Conservation (phyloP, 2,113 vertebrate species). For the Corythaeola cristata region DNA sequence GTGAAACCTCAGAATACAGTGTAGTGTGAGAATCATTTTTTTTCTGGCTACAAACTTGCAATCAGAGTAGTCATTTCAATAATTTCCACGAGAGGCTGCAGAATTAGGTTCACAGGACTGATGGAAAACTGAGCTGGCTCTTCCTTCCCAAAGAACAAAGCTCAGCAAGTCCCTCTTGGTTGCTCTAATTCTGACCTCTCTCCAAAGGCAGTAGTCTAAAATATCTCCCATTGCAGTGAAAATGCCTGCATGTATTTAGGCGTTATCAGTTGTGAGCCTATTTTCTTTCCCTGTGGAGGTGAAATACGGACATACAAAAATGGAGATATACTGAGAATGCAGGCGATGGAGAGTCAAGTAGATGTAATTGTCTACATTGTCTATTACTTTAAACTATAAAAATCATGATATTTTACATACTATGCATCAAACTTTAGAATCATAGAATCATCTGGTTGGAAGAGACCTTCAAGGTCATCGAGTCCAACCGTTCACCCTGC, state of each 20-base stretch:
- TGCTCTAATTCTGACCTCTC: constrained; percentile 48
- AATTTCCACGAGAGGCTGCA: constrained; percentile 26
- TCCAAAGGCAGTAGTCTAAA: constrained; percentile 26
- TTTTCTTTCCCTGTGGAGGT: neutral
- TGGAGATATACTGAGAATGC: neutral
- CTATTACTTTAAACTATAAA: neutral
- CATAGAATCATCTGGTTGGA: too few species aligned
- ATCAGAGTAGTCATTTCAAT: constrained; percentile 17
- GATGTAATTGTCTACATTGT: neutral
- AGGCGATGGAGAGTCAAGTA: neutral
- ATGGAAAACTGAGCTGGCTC: neutral
- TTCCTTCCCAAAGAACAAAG: constrained; percentile 41
- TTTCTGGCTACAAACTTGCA: constrained; percentile 41
- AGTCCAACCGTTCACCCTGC: too few species aligned
- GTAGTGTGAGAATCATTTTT: neutral
- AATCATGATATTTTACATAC: neutral
- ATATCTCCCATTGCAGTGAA: neutral
- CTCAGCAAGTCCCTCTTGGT: constrained; percentile 35
- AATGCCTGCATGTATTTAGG: neutral
- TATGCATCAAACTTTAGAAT: neutral
- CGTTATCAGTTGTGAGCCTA: neutral
- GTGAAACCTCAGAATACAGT: constrained; percentile 29
- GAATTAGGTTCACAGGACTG: constrained; percentile 2
- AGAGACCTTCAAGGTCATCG: too few species aligned
- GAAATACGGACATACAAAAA: neutral